Conservation (phyloP, 2,797 vertebrate species). For the Acropternis orthonyx region DNA sequence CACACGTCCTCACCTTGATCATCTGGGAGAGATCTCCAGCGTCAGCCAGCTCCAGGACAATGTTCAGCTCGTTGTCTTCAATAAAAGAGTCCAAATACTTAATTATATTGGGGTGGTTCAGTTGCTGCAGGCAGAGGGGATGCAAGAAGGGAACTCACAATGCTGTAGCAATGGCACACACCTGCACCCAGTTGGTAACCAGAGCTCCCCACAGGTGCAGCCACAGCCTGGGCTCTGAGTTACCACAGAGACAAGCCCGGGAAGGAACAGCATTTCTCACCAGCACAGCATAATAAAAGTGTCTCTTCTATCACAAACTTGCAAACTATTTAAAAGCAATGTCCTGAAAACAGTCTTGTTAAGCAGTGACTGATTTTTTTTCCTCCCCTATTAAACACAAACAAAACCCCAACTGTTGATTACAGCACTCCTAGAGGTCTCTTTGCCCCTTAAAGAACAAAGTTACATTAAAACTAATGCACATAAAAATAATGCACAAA, state of each 20-base stretch:
- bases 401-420: neutral
- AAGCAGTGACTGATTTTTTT: neutral
- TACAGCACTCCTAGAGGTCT: neutral
- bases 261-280: neutral
- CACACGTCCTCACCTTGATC: constrained; percentile 84
- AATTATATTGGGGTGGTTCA: constrained; percentile 94
- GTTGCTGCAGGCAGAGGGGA: constrained; percentile 73
- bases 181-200: neutral
- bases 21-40: constrained; percentile 94
- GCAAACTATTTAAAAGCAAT: neutral
- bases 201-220: neutral
- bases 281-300: neutral
- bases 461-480: neutral
- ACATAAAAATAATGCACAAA: neutral
- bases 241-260: too few species aligned
- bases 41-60: constrained; percentile 90
- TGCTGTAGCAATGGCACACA: rapidly evolving
- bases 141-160: neutral
- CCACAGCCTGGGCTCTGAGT: too few species aligned
- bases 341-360: neutral
- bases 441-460: neutral
- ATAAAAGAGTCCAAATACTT: constrained; percentile 95
- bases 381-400: neutral
- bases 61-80: constrained; percentile 91
- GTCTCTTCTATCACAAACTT: neutral